A percentile compares a stretch with the other conserved stretches of the same genome.
Evolutionary conservation across 2,113 vertebrate species (phyloP).

Genomic region (Bos taurus): DNA sequence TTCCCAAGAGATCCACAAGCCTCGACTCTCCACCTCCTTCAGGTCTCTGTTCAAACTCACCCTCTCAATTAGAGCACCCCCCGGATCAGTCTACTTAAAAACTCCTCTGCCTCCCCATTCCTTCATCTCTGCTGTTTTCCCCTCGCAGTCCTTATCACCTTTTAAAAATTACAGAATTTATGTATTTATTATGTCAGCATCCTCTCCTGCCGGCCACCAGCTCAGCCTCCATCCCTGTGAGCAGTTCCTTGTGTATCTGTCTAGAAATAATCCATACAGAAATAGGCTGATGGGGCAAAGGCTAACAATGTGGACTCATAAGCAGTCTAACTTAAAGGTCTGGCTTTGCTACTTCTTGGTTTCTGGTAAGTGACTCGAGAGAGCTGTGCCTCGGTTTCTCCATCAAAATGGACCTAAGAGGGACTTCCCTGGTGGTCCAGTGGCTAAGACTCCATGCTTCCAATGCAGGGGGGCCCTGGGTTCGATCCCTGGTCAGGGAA

Average conservation of each 20-base stretch:
- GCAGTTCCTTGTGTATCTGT: background rate
- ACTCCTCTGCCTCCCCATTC: background rate
- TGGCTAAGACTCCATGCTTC: background rate
- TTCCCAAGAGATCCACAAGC: background rate
- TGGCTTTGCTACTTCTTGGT: background rate
- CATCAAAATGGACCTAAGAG: background rate
- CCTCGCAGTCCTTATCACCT: background rate
- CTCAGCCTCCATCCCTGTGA: background rate
- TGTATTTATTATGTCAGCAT: background rate
- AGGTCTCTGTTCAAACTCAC: background rate
- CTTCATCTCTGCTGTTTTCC: background rate
- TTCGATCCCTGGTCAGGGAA: background rate
- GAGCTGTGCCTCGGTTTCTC: background rate
- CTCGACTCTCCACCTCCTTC: background rate
- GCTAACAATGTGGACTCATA: background rate
- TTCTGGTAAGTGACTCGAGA: background rate
- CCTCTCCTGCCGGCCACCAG: background rate
- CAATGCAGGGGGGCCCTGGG: background rate
- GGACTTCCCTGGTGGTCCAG: background rate
- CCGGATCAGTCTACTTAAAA: background rate
- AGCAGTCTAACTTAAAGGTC: background rate
- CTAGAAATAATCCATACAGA: background rate
- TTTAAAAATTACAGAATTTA: background rate
- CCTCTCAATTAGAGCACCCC: background rate
- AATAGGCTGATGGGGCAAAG: background rate